Evolutionary conservation across 2,797 vertebrate species (phyloP).

Genomic region (Semotilus atromaculatus): DNA sequence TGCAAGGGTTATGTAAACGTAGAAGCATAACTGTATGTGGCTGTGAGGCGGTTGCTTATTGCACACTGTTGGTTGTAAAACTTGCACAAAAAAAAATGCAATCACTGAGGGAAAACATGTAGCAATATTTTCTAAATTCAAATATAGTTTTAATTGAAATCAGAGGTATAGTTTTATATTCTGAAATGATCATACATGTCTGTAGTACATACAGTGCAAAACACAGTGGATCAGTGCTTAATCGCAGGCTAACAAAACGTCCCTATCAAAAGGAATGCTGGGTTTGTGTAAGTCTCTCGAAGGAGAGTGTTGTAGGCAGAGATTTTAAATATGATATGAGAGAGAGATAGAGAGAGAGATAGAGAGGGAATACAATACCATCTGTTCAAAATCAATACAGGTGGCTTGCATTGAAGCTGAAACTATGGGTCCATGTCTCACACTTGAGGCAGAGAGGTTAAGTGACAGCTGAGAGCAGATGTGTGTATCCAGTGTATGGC

Average conservation of each 20-base stretch:
- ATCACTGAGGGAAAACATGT: neutral
- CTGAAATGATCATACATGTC: neutral
- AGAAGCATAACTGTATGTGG: neutral
- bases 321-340: constrained; percentile 71
- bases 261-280: neutral
- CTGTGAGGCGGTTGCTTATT: neutral
- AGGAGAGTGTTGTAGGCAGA: constrained; percentile 57
- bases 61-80: neutral
- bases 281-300: constrained; percentile 24
- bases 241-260: neutral
- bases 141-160: neutral
- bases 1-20: neutral
- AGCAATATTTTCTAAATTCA: neutral
- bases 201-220: neutral
- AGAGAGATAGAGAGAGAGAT: constrained; percentile 74
- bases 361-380: constrained; percentile 58
- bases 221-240: neutral
- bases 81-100: neutral
- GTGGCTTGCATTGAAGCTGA: constrained; percentile 71
- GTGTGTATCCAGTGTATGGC: constrained; percentile 70
- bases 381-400: constrained; percentile 74
- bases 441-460: constrained; percentile 76
- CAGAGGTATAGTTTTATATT: neutral
- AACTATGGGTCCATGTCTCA: constrained; percentile 71
- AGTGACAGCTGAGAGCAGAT: constrained; percentile 78